These are phyloP conservation scores for Axea sp. DNA, from an alignment of 2,888 invertebrate genomes.

Conservation along the genomic window DNA sequence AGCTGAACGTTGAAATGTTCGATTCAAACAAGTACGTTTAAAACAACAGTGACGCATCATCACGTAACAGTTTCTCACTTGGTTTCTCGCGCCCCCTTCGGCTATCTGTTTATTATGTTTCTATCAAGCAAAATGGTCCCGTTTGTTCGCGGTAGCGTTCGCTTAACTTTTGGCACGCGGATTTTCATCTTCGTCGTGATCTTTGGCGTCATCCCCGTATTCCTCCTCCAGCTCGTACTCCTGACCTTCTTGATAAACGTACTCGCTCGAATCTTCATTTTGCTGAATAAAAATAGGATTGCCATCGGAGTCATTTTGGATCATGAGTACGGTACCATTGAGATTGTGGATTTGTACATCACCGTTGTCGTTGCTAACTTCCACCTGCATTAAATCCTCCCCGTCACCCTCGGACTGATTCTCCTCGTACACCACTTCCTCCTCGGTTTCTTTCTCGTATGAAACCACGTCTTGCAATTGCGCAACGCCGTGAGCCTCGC, in stretches of 20 bases:
- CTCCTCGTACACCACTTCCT: slow-evolving; percentile 55
- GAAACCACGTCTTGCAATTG: slow-evolving; percentile 38
- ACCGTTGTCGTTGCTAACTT: slow-evolving; percentile 64
- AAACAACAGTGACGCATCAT: too few species aligned
- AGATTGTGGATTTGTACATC: slow-evolving; percentile 71
- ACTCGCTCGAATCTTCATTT: slow-evolving; percentile 74
- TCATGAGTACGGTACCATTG: slow-evolving; percentile 77
- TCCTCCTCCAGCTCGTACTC: slow-evolving; percentile 66
- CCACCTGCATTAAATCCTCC: slow-evolving; percentile 66
- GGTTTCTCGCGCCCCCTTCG: too few species aligned
- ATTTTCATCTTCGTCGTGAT: slow-evolving; percentile 60
- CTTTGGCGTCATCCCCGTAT: slow-evolving; percentile 60
- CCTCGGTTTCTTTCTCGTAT: slow-evolving; percentile 49
- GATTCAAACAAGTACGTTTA: too few species aligned
- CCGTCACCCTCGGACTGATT: slow-evolving; percentile 58
- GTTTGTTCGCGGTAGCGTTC: neutral
- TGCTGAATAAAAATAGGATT: slow-evolving; percentile 76
- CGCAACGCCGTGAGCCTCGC: neutral
- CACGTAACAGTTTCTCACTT: too few species aligned
- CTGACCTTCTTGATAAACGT: slow-evolving; percentile 71
- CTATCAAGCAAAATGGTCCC: slow-evolving; percentile 33
- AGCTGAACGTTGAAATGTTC: too few species aligned
- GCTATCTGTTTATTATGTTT: neutral
- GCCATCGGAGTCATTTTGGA: slow-evolving; percentile 75
- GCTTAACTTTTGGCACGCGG: slow-evolving; percentile 74